Percentiles rank a stretch among this genome's conserved stretches.
Conservation (phyloP, 2,113 vertebrate genomes). For the Corydoras maculifer region DNA sequence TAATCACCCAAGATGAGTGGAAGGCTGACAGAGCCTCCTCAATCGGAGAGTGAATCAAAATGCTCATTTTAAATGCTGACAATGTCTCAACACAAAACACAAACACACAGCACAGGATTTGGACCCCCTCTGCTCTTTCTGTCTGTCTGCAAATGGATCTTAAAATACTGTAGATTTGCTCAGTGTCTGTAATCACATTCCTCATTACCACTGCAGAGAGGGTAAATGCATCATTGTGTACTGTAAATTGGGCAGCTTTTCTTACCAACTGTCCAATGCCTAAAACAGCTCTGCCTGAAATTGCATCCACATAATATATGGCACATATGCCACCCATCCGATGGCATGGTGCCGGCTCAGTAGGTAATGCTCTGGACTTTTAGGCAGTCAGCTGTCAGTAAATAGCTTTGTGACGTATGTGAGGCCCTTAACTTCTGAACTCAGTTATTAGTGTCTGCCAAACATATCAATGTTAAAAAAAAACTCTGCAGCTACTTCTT, state of each 20-base stretch:
- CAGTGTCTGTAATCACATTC: constrained; percentile 45
- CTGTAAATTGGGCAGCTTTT: constrained; percentile 33
- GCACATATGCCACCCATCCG: background rate
- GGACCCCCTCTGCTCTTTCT: constrained; percentile 59
- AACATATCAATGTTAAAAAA: no score
- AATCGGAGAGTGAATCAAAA: constrained; percentile 92
- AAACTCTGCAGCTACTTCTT: no score
- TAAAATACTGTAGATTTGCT: constrained; percentile 69
- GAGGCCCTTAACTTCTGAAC: no score
- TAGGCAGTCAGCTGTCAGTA: no score
- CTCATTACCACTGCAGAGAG: constrained; percentile 49
- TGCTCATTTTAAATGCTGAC: constrained; percentile 98
- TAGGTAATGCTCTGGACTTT: no score
- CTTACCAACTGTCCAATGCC: constrained; percentile 24
- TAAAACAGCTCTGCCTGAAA: constrained; percentile 5
- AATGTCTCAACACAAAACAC: constrained; percentile 87
- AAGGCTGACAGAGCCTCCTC: constrained; percentile 98
- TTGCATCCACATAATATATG: background rate
- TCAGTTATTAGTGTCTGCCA: no score
- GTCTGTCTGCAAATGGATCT: constrained; percentile 66
- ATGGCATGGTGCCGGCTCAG: background rate
- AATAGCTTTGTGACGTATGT: no score
- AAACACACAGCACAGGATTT: constrained; percentile 81
- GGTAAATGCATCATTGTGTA: constrained; percentile 47
- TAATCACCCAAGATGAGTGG: constrained; percentile 99